Base-by-base conservation (phyloP, 2,888 invertebrate genomes). In the Malachius bipustulatus region DNA sequence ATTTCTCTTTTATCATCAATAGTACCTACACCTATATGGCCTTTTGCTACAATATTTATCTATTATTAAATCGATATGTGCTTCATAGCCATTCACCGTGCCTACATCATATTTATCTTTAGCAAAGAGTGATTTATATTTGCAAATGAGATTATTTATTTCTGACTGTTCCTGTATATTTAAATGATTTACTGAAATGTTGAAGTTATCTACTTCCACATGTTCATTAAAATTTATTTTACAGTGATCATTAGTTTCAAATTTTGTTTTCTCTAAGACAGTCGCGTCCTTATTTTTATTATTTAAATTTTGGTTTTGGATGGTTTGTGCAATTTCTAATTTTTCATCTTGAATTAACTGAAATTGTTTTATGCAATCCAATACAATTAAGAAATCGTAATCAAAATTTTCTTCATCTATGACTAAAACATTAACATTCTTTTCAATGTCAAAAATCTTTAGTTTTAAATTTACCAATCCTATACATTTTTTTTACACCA, bases 1-100 rank as follows among this genome's bases (percentile, higher is more conserved):
- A 46, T 45, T 43, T 46, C 45, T 28, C 16, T 30, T 32, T 36
- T 44, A 34, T 46, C 46, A 34, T 45, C 30, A 9, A 40, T 30
- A 27, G 46, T 43, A 29, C 39, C n/a, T n/a, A n/a, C n/a, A 44
- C 30, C 35, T 37, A 26, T 42, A 38, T 6, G 40, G 41, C 12
- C 35, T 30, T 37, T 32, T 24, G 32, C 34, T 12, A 34, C 29
- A 9, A 42, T 26, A 16, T 42, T 39, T 11, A 41, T n/a, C n/a
- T n/a, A n/a, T n/a, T n/a, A n/a, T n/a, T n/a, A n/a, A n/a, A n/a
- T n/a, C n/a, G n/a, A n/a, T 43, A 14, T 38, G 39, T n/a, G 41
- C 41, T 35, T 41, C 43, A 36, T 43, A 39, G 29, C 34, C 32
- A 27, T 19, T 16, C 16, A 39, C 39, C 16, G 41, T 41, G 16